phyloP scores from a whole-genome alignment of 2,113 vertebrate genomes.

The Thomomys bottae region DNA sequence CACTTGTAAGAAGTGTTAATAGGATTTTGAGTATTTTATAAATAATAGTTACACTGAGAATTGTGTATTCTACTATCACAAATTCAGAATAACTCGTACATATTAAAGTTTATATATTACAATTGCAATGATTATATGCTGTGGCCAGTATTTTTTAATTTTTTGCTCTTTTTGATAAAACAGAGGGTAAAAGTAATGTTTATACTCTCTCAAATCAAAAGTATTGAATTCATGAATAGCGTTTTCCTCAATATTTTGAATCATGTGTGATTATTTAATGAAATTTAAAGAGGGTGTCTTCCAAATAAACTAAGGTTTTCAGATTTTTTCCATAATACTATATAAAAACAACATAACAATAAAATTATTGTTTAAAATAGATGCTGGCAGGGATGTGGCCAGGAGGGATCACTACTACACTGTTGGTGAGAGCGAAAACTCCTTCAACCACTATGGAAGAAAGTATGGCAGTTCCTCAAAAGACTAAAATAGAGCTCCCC shows the following conservation, averaged over 20 bases:
- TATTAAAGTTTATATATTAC: not conserved
- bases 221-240: not conserved
- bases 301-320: slow-evolving; percentile 28
- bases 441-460: too few relatives aligned
- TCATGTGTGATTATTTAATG: not conserved
- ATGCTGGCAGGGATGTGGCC: too few relatives aligned
- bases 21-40: too few relatives aligned
- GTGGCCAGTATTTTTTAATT: not conserved
- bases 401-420: too few relatives aligned
- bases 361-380: too few relatives aligned
- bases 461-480: too few relatives aligned
- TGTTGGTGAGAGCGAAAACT: too few relatives aligned
- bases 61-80: not conserved
- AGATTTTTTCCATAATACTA: too few relatives aligned
- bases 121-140: not conserved
- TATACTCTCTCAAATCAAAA: too few relatives aligned
- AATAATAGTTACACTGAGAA: not conserved
- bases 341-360: not conserved
- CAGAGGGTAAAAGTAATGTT: too few relatives aligned
- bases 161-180: not conserved
- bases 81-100: slow-evolving; percentile 9
- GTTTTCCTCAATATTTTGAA: not conserved
- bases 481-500: too few relatives aligned
- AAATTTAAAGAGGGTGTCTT: not conserved
- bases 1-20: too few relatives aligned